Evolutionary conservation across 2,888 invertebrate species (phyloP), one percentile per base, ranked within the genome.

Genomic region (Omphaloscelis lunosa): DNA sequence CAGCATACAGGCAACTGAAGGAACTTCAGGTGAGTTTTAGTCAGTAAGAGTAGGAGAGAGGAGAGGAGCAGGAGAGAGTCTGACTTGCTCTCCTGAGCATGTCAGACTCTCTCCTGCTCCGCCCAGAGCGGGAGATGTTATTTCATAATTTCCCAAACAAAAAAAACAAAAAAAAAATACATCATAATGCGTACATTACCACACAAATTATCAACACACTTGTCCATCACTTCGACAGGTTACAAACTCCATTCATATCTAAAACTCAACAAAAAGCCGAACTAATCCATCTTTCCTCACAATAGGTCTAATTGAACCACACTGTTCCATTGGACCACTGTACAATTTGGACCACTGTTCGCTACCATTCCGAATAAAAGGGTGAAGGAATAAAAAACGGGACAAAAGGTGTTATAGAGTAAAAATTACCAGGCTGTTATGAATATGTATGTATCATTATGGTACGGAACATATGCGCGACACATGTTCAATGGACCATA

Each of bases 401-500:
- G 73, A 94, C 94, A 95, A 95, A 94, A 93, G 93, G 92, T 91
- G 91, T 90, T 92, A 91, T 91, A 90, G 72, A 91, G 92, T 91
- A 90, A 91, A 90, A 94, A 94, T 94, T 94, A 93, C 92, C 91
- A 90, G 91, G 90, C 93, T 92, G 91, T 93, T 94, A 94, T 92
- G 92, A 93, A 92, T 93, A 93, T 93, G 92, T 93, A 93, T 90
- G 90, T 92, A 86, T 83, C 84, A 83, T 83, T 86, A 86, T 83
- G 41, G 91, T 72, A 70, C 62, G 69, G 73, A 93, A 89, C 95
- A 95, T 95, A 90, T 95, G 95, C 88, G 88, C 93, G 91, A 93
- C 95, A 95, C 94, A 94, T 95, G 95, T 92, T 84, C 94, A 90
- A 92, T 94, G 94, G 92, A 93, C 89, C 95, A 94, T 94, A 94